Evolutionary conservation across 30 jellyfish, hydroid and myxozoan genomes (phyloP), one percentile per base, ranked within the genome.

Genomic region (Aurelia coerulea): DNA sequence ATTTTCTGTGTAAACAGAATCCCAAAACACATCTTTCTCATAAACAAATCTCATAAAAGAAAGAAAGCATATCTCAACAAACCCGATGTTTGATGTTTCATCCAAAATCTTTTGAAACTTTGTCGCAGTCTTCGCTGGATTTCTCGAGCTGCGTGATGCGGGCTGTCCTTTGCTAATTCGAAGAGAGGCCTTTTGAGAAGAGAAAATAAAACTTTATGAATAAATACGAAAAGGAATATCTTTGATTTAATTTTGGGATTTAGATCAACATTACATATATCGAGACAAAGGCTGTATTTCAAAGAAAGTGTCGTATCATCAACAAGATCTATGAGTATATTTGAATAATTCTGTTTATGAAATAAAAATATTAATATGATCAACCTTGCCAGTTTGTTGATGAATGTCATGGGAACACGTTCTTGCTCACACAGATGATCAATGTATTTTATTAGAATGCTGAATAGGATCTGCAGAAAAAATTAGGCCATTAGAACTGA

Each of bases 351-450:
- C 8, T 9, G 56, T 9, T 2, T 7, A 46, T 6, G 1, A 5
- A 46, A 46, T 46, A 0, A 46, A 46, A 9, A 7, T 1, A 46
- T 46, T 0, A 46, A 46, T 5, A 46, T 2, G 29, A 11, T 49
- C 34, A 76, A 93, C 98, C 73, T 89, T 18, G 98, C 79, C 32
- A 93, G 81, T 18, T 83, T 53, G 83, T 93, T 88, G 56, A 93
- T 77, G 39, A 87, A 76, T 32, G 59, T 34, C 29, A 93, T n/a
- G 2, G 89, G 96, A 60, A 90, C 77, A 1, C 68, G 64, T 5
- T 54, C 59, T 53, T 76, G 81, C 46, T 83, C 86, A 77, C 96
- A 93, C 32, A 93, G 58, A 62, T 87, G 87, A 59, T 93, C 93
- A 17, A 93, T 67, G 79, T 87, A 92, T 14, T 80, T 69, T 5